A percentile compares a stretch with the other conserved stretches of the same genome.
These are phyloP conservation scores for Lepus europaeus DNA, from an alignment of 2,113 vertebrate species.

Conservation along the genomic window DNA sequence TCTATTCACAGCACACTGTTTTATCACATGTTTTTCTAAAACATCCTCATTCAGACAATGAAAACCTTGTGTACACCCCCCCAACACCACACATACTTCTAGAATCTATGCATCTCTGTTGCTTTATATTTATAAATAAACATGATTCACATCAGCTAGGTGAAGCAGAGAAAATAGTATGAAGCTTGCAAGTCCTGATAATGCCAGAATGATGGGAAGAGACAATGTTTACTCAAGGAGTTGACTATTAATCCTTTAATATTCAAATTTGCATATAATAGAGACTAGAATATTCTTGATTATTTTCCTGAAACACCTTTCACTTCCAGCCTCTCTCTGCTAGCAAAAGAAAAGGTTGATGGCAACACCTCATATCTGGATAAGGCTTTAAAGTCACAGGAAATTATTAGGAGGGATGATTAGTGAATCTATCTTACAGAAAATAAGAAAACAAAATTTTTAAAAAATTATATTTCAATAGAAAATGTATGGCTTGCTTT, in stretches of 20 bases:
- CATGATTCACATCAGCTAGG: constrained; percentile 3
- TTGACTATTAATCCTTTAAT: neutral
- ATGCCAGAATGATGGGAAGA: neutral
- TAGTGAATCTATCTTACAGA: neutral
- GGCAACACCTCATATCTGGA: neutral
- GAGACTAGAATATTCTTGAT: neutral
- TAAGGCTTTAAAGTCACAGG: neutral
- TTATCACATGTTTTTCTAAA: constrained; percentile 34
- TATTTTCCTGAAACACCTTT: neutral
- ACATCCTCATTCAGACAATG: neutral
- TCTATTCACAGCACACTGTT: neutral
- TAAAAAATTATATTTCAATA: neutral
- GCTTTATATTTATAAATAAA: constrained; percentile 22
- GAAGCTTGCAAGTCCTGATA: neutral
- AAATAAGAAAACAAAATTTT: constrained; percentile 16
- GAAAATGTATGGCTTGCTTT: neutral
- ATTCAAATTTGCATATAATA: constrained; percentile 1
- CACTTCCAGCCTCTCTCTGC: neutral
- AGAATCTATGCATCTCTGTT: constrained; percentile 16
- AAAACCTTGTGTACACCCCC: neutral
- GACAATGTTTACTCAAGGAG: constrained; percentile 46
- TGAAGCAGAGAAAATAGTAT: constrained; percentile 31
- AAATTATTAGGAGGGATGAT: neutral
- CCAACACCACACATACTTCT: neutral
- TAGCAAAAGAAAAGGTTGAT: neutral